These are phyloP conservation scores for Glaucidium brasilianum DNA, from an alignment of 2,113 vertebrate species.

Conservation along the genomic window DNA sequence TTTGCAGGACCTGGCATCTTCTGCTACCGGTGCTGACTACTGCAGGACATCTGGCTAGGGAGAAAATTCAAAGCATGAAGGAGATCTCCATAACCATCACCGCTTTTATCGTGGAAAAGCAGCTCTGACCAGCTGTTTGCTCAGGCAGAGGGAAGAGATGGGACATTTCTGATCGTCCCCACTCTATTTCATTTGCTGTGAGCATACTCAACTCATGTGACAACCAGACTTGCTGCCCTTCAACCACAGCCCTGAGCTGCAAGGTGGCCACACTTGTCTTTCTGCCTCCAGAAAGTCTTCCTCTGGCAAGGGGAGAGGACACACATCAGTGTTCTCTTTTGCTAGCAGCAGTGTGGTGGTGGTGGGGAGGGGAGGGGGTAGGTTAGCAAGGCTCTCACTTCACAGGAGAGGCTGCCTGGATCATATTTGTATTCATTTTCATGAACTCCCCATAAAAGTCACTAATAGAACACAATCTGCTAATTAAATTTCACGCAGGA, in stretches of 20 bases:
- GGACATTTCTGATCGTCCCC: neutral
- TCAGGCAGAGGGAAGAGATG: neutral
- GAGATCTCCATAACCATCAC: neutral
- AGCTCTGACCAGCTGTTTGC: neutral
- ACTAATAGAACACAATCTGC: conserved; percentile 79
- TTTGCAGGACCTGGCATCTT: neutral
- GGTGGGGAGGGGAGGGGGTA: conserved; percentile 39
- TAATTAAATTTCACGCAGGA: conserved; percentile 81
- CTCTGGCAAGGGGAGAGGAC: neutral
- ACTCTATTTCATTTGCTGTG: too few species aligned
- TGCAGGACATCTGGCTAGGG: neutral
- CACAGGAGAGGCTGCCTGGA: conserved; percentile 46
- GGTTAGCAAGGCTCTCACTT: conserved; percentile 44
- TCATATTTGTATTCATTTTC: conserved; percentile 79
- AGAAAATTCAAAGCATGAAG: neutral
- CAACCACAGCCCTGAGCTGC: fast-evolving
- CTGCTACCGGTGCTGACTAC: neutral
- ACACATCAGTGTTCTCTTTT: neutral
- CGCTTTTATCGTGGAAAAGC: neutral
- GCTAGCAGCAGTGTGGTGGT: neutral
- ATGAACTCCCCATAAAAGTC: conserved; percentile 73
- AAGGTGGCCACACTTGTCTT: neutral
- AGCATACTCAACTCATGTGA: fast-evolving
- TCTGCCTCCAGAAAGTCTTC: neutral
- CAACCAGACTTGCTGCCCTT: neutral